These are phyloP conservation scores for Ischnura elegans DNA, from an alignment of 2,888 invertebrate species.

Conservation along the genomic window DNA sequence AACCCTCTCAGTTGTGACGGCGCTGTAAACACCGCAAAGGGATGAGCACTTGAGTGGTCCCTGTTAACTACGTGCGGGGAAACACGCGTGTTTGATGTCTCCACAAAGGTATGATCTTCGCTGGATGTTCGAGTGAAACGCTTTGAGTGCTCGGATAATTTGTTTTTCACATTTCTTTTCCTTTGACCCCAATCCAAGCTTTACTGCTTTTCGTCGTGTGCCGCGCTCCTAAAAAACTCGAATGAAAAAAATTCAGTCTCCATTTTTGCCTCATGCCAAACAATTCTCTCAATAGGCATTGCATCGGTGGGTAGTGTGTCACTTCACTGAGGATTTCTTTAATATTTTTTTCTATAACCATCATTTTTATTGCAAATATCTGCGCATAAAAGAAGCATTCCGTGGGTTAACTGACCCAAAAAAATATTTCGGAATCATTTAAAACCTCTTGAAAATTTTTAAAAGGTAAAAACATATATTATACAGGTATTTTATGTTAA, in stretches of 20 bases:
- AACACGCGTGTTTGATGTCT: background rate
- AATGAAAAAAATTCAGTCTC: background rate
- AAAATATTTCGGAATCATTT: too few species aligned
- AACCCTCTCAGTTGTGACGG: background rate
- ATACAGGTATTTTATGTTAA: too few species aligned
- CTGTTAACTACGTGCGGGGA: background rate
- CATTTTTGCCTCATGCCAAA: background rate
- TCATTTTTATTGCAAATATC: too few species aligned
- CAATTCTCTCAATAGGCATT: background rate
- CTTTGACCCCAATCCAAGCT: background rate
- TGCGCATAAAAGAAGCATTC: too few species aligned
- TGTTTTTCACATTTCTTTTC: background rate
- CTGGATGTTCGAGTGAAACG: background rate
- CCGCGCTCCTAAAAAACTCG: background rate
- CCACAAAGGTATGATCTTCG: conserved; percentile 17
- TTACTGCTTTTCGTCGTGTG: background rate
- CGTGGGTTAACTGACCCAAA: too few species aligned
- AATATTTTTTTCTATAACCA: too few species aligned
- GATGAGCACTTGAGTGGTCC: background rate
- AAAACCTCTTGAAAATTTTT: too few species aligned
- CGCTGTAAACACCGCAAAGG: background rate
- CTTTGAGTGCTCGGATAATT: background rate
- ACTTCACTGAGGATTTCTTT: too few species aligned
- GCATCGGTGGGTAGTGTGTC: background rate
- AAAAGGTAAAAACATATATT: too few species aligned